Evolutionary conservation across 2,888 invertebrate genomes (phyloP).

Genomic region (Globia sparganii): DNA sequence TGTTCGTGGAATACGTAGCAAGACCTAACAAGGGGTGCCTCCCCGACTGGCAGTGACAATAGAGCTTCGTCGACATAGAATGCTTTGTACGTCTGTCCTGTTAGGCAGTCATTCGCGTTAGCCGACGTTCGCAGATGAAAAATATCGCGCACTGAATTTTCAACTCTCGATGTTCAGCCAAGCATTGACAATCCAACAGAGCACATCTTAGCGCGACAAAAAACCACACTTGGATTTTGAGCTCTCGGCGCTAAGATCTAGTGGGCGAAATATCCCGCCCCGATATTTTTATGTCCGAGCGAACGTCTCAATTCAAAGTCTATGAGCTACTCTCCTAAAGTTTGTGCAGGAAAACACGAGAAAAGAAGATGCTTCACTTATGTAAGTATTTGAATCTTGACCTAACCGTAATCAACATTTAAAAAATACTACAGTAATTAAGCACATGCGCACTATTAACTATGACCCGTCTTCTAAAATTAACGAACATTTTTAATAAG

Average conservation of each 20-base stretch:
- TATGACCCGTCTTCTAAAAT: background rate
- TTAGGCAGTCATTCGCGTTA: background rate
- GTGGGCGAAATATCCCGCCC: no score
- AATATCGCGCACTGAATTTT: no score
- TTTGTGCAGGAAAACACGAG: background rate
- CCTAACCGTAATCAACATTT: slow-evolving; percentile 4
- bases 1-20: background rate
- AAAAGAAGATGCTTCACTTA: background rate
- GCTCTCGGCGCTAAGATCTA: no score
- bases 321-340: background rate
- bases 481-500: background rate
- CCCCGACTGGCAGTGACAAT: no score
- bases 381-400: slow-evolving; percentile 22
- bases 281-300: no score
- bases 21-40: background rate
- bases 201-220: no score
- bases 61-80: background rate
- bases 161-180: no score
- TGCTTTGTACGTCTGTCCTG: background rate
- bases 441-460: background rate
- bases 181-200: no score
- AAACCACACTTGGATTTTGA: no score
- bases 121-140: no score
- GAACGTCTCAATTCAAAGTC: no score
- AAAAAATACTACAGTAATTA: slow-evolving; percentile 5